phyloP scores from a whole-genome alignment of 2,797 vertebrate species.

The Sebastolobus alascanus region DNA sequence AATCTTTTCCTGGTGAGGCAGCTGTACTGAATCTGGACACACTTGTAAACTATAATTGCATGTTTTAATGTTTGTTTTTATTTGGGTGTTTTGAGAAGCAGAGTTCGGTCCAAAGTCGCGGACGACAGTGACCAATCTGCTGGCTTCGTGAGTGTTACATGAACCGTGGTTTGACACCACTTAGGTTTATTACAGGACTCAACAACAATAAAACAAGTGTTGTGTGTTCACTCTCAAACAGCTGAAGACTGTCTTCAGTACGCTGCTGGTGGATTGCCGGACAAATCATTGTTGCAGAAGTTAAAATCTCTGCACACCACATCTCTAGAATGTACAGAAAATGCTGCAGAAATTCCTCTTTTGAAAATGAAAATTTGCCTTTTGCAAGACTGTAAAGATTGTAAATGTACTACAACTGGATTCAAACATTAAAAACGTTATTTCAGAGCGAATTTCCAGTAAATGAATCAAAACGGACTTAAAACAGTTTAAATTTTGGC shows the following conservation, averaged over 20 bases:
- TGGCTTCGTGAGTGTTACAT: background rate
- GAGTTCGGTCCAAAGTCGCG: background rate
- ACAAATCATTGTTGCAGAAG: background rate
- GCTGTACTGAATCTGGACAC: background rate
- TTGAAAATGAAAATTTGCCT: background rate
- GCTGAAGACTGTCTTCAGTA: background rate
- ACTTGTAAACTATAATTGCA: constrained; percentile 11
- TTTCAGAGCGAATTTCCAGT: background rate
- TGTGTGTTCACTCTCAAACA: background rate
- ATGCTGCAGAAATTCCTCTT: background rate
- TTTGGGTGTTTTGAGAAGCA: constrained; percentile 10
- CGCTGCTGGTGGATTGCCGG: background rate
- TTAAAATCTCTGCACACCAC: background rate
- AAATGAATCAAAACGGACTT: background rate
- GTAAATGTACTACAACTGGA: background rate
- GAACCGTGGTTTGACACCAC: background rate
- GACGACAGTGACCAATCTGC: background rate
- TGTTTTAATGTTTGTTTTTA: constrained; percentile 13
- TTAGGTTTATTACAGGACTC: background rate
- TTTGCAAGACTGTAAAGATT: background rate
- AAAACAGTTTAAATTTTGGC: background rate
- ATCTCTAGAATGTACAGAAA: background rate
- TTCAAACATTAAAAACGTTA: background rate
- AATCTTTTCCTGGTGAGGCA: background rate
- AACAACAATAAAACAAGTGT: background rate